Conservation (phyloP, 2,113 vertebrate species). For the Notechis scutatus region DNA sequence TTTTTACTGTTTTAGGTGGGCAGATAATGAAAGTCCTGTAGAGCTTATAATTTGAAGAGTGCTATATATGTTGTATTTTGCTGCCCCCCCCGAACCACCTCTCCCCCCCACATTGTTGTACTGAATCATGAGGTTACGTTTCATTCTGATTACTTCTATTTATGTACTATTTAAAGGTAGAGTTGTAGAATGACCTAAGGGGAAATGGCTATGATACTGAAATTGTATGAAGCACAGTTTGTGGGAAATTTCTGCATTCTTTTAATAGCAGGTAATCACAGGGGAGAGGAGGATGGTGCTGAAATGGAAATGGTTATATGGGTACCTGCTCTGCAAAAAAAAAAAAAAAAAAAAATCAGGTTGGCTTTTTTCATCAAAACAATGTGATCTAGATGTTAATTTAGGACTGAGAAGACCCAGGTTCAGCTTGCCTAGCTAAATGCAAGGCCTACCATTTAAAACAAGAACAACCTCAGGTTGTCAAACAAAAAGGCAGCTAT, state of each 20-base stretch:
- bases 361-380: background rate
- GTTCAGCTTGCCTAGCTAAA: background rate
- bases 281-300: background rate
- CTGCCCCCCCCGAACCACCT: no score
- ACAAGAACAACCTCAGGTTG: background rate
- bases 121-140: background rate
- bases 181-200: background rate
- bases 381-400: background rate
- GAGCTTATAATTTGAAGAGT: background rate
- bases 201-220: background rate
- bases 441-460: background rate
- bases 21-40: background rate
- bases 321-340: background rate
- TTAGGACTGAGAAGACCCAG: background rate
- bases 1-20: background rate
- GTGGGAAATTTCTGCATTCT: background rate
- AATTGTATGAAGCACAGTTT: background rate
- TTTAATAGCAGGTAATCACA: background rate
- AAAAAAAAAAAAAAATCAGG: background rate
- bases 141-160: background rate
- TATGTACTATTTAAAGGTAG: background rate
- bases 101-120: background rate
- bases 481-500: background rate
- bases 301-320: background rate
- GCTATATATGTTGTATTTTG: background rate